phyloP scores from a whole-genome alignment of 1,140 invertebrate genomes.

The Drosophila azteca region DNA sequence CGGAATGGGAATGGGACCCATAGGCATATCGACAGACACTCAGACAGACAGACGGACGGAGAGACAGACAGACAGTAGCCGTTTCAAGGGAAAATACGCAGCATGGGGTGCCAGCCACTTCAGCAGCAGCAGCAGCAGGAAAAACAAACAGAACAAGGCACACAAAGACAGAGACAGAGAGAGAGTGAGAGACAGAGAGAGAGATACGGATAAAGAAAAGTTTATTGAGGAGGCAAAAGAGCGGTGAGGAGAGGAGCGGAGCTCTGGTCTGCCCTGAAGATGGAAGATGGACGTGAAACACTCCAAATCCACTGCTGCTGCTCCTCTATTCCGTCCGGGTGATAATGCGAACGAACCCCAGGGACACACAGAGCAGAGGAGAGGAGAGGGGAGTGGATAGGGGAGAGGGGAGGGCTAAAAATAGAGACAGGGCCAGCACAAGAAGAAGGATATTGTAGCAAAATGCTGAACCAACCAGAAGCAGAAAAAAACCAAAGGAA shows the following conservation, averaged over 20 bases:
- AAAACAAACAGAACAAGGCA: constrained; percentile 27
- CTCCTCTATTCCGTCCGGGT: constrained; percentile 27
- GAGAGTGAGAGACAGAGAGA: background rate
- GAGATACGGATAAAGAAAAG: constrained; percentile 33
- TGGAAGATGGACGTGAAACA: constrained; percentile 52
- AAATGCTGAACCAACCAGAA: constrained; percentile 55
- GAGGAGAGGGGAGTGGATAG: background rate
- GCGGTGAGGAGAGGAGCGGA: background rate
- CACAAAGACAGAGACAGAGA: constrained; percentile 14
- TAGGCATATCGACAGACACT: constrained; percentile 10
- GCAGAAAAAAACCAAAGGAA: constrained; percentile 15
- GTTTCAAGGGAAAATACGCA: too few relatives aligned
- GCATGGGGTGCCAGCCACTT: constrained; percentile 67
- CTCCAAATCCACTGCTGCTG: constrained; percentile 69
- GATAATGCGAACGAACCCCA: constrained; percentile 68
- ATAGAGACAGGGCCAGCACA: constrained; percentile 51
- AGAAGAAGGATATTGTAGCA: constrained; percentile 72
- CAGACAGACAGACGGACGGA: too few relatives aligned
- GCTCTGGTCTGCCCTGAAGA: background rate
- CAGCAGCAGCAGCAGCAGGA: constrained; percentile 17
- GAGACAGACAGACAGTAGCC: too few relatives aligned
- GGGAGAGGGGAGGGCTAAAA: constrained; percentile 53
- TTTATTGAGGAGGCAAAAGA: constrained; percentile 69
- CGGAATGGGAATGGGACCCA: constrained; percentile 14
- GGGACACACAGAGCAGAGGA: constrained; percentile 7